A percentile compares a stretch with the other conserved stretches of the same genome.
Conservation (phyloP, 1,140 invertebrate species). For the Chrysomallon squamiferum region DNA sequence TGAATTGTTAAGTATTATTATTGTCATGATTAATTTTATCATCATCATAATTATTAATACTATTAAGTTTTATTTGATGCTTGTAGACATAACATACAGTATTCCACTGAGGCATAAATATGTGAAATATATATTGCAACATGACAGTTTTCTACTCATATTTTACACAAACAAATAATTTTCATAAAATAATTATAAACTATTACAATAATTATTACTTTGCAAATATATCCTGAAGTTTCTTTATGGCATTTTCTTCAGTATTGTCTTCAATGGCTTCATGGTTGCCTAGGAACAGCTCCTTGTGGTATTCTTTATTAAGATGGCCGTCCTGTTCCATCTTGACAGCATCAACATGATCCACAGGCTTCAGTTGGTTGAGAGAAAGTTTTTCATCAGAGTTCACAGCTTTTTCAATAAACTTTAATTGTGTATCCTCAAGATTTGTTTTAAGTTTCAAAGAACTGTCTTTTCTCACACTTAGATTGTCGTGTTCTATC, state of each 20-base stretch:
- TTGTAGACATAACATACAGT: not conserved
- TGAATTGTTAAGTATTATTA: too few species aligned
- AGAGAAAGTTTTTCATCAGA: conserved; percentile 21
- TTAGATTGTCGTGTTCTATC: too few species aligned
- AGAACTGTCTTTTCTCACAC: too few species aligned
- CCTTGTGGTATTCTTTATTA: conserved; percentile 60
- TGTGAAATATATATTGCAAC: not conserved
- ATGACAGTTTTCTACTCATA: not conserved
- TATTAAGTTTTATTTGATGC: not conserved
- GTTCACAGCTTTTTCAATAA: not conserved
- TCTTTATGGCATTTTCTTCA: conserved; percentile 36
- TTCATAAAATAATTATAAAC: not conserved
- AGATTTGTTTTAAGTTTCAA: too few species aligned
- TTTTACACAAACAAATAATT: not conserved
- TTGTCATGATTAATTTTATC: too few species aligned
- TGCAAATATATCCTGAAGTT: conserved; percentile 53
- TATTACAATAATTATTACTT: conserved; percentile 40
- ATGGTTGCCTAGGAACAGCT: conserved; percentile 59
- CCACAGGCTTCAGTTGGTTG: conserved; percentile 52
- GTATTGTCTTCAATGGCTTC: conserved; percentile 53
- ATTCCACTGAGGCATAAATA: not conserved
- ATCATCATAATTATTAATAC: too few species aligned
- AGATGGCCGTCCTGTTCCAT: conserved; percentile 62
- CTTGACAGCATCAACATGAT: conserved; percentile 59
- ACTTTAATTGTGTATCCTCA: too few species aligned